Percentiles rank a stretch among this genome's conserved stretches.
Evolutionary conservation across 2,888 invertebrate species (phyloP).

Genomic region (Zonitis immaculata): DNA sequence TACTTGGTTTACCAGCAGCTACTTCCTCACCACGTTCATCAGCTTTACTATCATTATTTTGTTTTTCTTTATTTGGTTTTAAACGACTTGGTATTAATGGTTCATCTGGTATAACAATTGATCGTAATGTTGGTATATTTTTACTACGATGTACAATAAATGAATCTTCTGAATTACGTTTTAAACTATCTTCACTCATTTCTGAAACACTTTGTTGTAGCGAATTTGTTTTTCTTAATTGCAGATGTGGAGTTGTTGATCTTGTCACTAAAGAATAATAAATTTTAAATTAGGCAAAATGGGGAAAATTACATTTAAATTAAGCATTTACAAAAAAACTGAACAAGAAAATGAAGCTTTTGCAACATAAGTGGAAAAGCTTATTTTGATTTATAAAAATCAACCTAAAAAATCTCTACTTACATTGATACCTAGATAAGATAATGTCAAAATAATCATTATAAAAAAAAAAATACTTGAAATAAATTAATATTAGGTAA

Average conservation of each 20-base stretch:
- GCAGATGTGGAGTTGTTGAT: conserved; percentile 51
- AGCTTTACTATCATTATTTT: conserved; percentile 60
- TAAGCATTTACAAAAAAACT: neutral
- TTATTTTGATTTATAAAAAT: neutral
- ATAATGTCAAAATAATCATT: neutral
- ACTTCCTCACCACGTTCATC: conserved; percentile 59
- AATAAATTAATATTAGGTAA: neutral
- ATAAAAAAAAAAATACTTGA: neutral
- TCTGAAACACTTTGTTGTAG: conserved; percentile 44
- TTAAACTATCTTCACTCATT: conserved; percentile 47
- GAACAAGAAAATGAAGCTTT: neutral
- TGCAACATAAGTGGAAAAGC: neutral
- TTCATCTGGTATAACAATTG: conserved; percentile 56
- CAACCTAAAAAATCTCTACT: neutral
- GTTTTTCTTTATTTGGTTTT: conserved; percentile 58
- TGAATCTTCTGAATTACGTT: conserved; percentile 58
- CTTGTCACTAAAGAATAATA: conserved; percentile 48
- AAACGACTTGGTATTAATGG: conserved; percentile 53
- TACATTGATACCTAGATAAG: neutral
- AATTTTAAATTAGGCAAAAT: neutral
- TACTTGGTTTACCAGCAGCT: conserved; percentile 81
- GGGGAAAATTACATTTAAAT: neutral
- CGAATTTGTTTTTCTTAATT: conserved; percentile 45
- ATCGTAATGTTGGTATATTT: conserved; percentile 73
- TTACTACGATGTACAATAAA: conserved; percentile 79